Percentiles rank a stretch among this genome's conserved stretches.
Conservation (phyloP, 35 echinoderm and acorn worm genomes). For the Nesometra sesokonis region DNA sequence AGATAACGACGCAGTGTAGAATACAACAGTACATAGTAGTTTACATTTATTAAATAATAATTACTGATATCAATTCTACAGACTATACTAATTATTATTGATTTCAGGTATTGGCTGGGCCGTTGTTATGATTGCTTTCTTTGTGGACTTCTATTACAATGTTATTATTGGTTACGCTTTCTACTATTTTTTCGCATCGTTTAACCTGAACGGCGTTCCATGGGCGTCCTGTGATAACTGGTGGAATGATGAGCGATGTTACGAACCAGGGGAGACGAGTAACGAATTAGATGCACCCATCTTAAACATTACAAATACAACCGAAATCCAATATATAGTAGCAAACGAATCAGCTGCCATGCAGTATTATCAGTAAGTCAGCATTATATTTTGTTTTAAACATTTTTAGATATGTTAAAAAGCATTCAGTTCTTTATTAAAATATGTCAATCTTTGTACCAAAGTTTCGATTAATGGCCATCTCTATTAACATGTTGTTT, state of each 20-base stretch:
- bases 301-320: slow-evolving; percentile 27
- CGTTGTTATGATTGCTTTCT: slow-evolving; percentile 76
- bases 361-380: slow-evolving; percentile 86
- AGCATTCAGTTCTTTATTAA: too few species aligned
- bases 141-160: slow-evolving; percentile 98
- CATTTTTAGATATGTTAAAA: too few species aligned
- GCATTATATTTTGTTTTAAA: too few species aligned
- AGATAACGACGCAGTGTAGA: too few species aligned
- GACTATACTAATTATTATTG: neutral
- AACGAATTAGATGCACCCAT: slow-evolving; percentile 18
- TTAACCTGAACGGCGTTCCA: slow-evolving; percentile 40
- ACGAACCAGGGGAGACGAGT: too few species aligned
- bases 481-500: too few species aligned
- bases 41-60: too few species aligned
- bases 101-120: slow-evolving; percentile 82
- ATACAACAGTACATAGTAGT: too few species aligned
- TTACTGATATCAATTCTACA: neutral
- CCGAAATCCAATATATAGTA: slow-evolving; percentile 37
- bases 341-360: slow-evolving; percentile 52
- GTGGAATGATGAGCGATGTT: slow-evolving; percentile 63
- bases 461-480: too few species aligned
- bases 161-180: slow-evolving; percentile 92
- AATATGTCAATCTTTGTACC: too few species aligned
- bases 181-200: slow-evolving; percentile 88
- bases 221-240: slow-evolving; percentile 69